phyloP scores from a whole-genome alignment of 2,113 vertebrate species.

The Sinocyclocheilus maitianheensis region DNA sequence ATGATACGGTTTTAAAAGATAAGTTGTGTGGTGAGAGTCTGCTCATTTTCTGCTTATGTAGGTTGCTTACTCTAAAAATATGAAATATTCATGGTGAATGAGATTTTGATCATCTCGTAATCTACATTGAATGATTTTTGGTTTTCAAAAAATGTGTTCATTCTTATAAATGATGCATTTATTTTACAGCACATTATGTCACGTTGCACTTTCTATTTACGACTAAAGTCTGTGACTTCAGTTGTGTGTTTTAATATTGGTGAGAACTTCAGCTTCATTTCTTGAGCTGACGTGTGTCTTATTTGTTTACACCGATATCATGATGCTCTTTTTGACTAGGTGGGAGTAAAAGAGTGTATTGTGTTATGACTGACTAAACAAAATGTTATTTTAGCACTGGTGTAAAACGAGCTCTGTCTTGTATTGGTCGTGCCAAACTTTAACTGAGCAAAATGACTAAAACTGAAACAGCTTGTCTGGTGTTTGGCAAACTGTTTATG shows the following conservation, averaged over 20 bases:
- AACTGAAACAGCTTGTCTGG: not conserved
- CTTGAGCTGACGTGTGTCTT: not conserved
- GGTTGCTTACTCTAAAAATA: not conserved
- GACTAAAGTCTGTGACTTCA: constrained; percentile 30
- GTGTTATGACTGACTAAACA: constrained; percentile 12
- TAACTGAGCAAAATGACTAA: not conserved
- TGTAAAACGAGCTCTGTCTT: not conserved
- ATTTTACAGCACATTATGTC: not conserved
- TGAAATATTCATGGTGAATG: not conserved
- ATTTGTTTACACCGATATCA: constrained; percentile 26
- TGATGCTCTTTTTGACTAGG: not conserved
- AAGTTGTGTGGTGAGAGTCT: not conserved
- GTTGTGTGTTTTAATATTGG: not conserved
- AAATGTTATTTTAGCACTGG: not conserved
- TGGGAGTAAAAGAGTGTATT: not conserved
- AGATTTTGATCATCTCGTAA: not conserved
- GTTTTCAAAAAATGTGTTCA: not conserved
- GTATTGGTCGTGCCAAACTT: not conserved
- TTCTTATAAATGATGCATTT: not conserved
- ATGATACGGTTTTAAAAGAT: too few relatives aligned
- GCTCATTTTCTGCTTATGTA: not conserved
- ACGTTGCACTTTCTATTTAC: constrained; percentile 7
- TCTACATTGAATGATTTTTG: not conserved
- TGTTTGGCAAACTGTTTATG: not conserved
- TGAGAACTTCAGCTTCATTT: not conserved